phyloP scores from a whole-genome alignment of 2,797 vertebrate species.

The Picus viridis region DNA sequence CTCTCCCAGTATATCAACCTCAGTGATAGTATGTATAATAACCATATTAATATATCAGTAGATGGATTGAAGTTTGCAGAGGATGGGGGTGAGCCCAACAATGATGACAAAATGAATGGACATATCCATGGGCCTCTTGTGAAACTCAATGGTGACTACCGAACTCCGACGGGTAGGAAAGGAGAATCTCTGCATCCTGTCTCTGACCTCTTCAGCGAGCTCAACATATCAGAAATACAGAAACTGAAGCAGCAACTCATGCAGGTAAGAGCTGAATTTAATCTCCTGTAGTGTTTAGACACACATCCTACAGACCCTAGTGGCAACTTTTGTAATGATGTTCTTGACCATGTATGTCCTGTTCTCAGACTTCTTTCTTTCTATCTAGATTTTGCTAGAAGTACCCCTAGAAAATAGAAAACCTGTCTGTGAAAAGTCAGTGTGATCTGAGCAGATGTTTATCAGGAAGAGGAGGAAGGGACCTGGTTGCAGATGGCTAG shows the following conservation, averaged over 20 bases:
- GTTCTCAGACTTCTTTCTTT: not conserved
- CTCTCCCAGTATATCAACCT: conserved; percentile 92
- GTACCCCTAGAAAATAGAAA: not conserved
- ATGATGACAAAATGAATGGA: conserved; percentile 91
- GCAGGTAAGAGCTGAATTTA: conserved; percentile 84
- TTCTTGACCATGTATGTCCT: not conserved
- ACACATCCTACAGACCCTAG: accelerated
- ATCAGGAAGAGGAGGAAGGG: not conserved
- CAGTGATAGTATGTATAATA: conserved; percentile 90
- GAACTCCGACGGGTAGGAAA: conserved; percentile 82
- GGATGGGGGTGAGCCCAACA: conserved; percentile 86
- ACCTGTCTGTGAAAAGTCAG: not conserved
- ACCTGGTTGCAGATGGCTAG: not conserved
- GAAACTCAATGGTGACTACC: conserved; percentile 89
- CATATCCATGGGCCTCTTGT: conserved; percentile 85
- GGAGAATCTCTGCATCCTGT: conserved; percentile 89
- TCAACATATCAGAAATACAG: conserved; percentile 98
- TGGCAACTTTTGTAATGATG: not conserved
- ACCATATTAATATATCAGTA: conserved; percentile 90
- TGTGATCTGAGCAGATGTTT: not conserved
- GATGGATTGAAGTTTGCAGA: conserved; percentile 93
- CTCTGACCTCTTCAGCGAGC: conserved; percentile 97
- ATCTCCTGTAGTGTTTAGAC: not conserved
- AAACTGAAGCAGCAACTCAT: conserved; percentile 97
- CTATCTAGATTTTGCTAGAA: not conserved